Conservation (phyloP, 2,888 invertebrate genomes). For the Eristalis tenax region DNA sequence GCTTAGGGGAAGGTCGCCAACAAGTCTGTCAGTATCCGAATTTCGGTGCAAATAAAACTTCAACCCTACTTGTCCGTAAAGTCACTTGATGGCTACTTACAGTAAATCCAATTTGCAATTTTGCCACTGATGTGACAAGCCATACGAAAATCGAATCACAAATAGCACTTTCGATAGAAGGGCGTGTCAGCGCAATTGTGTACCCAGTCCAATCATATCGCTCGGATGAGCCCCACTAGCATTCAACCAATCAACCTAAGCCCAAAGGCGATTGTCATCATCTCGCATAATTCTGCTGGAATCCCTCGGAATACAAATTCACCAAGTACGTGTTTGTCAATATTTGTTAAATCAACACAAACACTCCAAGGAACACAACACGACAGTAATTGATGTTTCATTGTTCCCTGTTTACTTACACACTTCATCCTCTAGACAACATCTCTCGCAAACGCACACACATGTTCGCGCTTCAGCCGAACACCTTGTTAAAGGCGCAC, state of each 20-base stretch:
- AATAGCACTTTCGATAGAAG: background rate
- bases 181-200: background rate
- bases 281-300: background rate
- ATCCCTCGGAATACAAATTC: background rate
- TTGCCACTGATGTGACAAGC: background rate
- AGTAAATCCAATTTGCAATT: too few relatives aligned
- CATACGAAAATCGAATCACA: background rate
- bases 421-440: background rate
- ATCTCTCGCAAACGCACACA: background rate
- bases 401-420: background rate
- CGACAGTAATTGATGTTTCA: constrained; percentile 13
- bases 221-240: background rate
- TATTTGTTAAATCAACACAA: background rate
- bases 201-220: too few relatives aligned
- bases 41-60: too few relatives aligned
- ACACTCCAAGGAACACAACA: background rate
- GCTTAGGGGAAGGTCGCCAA: too few relatives aligned
- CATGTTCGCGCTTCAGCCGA: background rate
- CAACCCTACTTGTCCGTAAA: too few relatives aligned
- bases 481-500: background rate
- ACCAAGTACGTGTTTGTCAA: background rate
- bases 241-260: background rate
- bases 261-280: background rate
- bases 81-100: too few relatives aligned
- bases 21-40: too few relatives aligned